These are phyloP conservation scores for Ameiurus melas DNA, from an alignment of 2,113 vertebrate species.

Conservation along the genomic window DNA sequence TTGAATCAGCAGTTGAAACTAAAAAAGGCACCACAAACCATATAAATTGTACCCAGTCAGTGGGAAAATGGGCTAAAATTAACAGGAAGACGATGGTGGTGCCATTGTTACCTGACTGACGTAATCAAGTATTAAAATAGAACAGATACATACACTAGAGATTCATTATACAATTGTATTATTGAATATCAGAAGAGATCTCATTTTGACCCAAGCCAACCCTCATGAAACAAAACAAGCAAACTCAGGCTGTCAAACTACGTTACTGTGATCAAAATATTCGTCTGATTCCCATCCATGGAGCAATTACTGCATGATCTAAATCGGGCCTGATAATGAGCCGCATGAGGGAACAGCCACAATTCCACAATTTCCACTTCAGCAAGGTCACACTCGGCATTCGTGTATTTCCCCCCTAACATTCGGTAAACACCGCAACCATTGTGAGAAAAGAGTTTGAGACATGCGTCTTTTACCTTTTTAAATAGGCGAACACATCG, in stretches of 20 bases:
- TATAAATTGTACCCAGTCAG: not conserved
- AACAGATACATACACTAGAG: not conserved
- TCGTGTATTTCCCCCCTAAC: not conserved
- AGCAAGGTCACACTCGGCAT: constrained; percentile 47
- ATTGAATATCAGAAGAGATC: not conserved
- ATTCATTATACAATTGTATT: not conserved
- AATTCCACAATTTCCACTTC: constrained; percentile 30
- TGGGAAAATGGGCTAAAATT: not conserved
- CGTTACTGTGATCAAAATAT: constrained; percentile 23
- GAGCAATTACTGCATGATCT: constrained; percentile 37
- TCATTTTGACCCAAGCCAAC: not conserved
- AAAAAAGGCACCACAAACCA: not conserved
- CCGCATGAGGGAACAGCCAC: constrained; percentile 39
- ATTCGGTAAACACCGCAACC: not conserved
- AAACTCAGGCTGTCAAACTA: not conserved
- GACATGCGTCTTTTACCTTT: not conserved
- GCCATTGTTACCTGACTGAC: not conserved
- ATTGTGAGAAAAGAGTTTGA: constrained; percentile 15
- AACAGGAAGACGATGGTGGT: not conserved
- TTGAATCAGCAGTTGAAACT: not conserved
- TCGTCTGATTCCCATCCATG: constrained; percentile 49
- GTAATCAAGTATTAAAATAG: not conserved
- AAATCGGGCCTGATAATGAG: constrained; percentile 49
- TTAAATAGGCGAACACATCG: too few species aligned
- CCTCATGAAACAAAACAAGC: not conserved